phyloP scores from a whole-genome alignment of 2,888 invertebrate species.

The Drosophila diplacantha region DNA sequence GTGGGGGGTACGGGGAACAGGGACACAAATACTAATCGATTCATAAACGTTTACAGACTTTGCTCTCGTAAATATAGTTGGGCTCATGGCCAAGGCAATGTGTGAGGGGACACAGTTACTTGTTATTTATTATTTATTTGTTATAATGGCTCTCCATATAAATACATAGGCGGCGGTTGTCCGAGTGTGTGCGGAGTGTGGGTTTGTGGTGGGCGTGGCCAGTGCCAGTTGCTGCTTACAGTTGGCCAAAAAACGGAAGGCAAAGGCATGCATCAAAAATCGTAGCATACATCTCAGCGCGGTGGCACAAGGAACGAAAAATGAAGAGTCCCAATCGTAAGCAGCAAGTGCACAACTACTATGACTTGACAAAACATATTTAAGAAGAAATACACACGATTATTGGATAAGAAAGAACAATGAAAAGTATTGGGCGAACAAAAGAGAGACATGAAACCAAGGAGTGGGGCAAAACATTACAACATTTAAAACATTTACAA shows the following conservation, averaged over 20 bases:
- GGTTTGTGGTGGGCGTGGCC: constrained; percentile 14
- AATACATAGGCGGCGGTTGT: constrained; percentile 52
- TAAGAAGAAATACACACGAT: constrained; percentile 10
- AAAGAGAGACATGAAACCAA: constrained; percentile 5
- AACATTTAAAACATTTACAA: constrained; percentile 44
- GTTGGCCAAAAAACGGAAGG: constrained; percentile 8
- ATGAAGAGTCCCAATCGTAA: constrained; percentile 31
- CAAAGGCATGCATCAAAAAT: constrained; percentile 56
- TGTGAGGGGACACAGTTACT: constrained; percentile 29
- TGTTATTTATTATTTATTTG: too few species aligned
- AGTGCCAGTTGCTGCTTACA: constrained; percentile 40
- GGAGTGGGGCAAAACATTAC: constrained; percentile 21
- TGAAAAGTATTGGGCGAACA: constrained; percentile 11
- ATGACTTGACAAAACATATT: constrained; percentile 18
- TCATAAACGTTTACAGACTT: constrained; percentile 62
- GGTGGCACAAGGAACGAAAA: constrained; percentile 5
- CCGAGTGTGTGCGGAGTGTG: constrained; percentile 6
- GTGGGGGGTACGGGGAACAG: constrained; percentile 1
- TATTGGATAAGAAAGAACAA: constrained; percentile 9
- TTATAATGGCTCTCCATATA: constrained; percentile 69
- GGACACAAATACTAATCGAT: constrained; percentile 74
- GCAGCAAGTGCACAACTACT: constrained; percentile 52
- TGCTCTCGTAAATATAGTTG: constrained; percentile 17
- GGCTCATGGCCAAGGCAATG: constrained; percentile 20
- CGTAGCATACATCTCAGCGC: constrained; percentile 67